Conservation (phyloP, 2,888 invertebrate genomes). For the Eugnorisma glareosa region DNA sequence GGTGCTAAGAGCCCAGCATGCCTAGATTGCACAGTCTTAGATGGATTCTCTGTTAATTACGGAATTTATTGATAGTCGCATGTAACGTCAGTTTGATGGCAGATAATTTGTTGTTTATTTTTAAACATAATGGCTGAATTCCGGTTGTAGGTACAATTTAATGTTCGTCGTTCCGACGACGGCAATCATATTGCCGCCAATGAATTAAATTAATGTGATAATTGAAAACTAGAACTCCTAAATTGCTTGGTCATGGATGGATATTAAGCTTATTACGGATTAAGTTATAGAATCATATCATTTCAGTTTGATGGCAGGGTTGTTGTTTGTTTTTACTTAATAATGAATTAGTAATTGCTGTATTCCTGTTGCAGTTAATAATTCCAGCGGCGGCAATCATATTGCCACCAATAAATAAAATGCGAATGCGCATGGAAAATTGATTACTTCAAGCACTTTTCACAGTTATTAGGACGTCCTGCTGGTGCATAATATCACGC, state of each 20-base stretch:
- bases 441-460: neutral
- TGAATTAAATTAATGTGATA: neutral
- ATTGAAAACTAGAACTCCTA: neutral
- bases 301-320: neutral
- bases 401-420: neutral
- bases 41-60: slow-evolving; percentile 39
- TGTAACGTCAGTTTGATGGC: slow-evolving; percentile 28
- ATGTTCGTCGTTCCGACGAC: too few species aligned
- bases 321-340: neutral
- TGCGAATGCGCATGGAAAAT: too few species aligned
- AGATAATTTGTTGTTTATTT: slow-evolving; percentile 26
- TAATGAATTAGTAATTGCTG: neutral
- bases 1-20: slow-evolving; percentile 45
- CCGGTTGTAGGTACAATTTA: slow-evolving; percentile 3
- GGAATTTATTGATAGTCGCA: slow-evolving; percentile 50
- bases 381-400: neutral
- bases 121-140: slow-evolving; percentile 21
- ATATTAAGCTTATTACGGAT: neutral
- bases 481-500: neutral
- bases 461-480: too few species aligned
- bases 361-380: neutral
- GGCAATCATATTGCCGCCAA: neutral
- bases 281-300: neutral
- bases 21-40: slow-evolving; percentile 45
- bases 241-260: neutral